Base-by-base conservation (phyloP, 2,113 vertebrate species). In the Prolemur simus region DNA sequence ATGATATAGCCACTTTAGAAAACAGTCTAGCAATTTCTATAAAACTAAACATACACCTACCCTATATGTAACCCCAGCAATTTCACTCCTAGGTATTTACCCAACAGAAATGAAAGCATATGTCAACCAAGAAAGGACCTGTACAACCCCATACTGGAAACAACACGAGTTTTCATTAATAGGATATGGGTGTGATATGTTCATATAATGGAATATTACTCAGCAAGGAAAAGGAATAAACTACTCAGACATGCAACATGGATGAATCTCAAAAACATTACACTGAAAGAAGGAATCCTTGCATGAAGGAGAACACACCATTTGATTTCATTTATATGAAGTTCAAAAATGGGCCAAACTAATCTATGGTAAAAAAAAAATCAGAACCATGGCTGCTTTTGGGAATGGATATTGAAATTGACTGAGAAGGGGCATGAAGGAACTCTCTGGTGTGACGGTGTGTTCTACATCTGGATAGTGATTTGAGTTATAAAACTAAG, bases 231-330 rank as follows among this genome's bases (percentile, higher is more conserved):
- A 52, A 86, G 23, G 29, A 21, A 42, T 39, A 27, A 37, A 9
- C 60, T 6, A 4, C 25, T 18, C 17, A 49, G 0, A 56, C 1
- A 0, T 11, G 14, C 14, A 15, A 20, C 3, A 18, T 14, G 14
- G 74, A 66, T 4, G 23, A 45, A 39, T 25, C 47, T 77, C 73
- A 11, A 12, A 60, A 14, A 27, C 13, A 23, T 3, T 23, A 29
- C 60, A 0, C 39, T 12, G 37, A 47, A 5, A 25, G 37, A 39
- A 20, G 71, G 82, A n/a, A 18, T 12, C 21, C 15, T 47, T 27
- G 42, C 11, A 4, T n/a, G 7, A 17, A 52, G 47, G 68, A 78
- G 25, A 34, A 5, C 27, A n/a, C 3, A 13, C 12, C 23, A 34
- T 37, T 13, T 27, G 32, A 81, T n/a, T 64, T 37, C 32, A 39